phyloP scores from a whole-genome alignment of 2,113 vertebrate species.

The Clupea harengus region DNA sequence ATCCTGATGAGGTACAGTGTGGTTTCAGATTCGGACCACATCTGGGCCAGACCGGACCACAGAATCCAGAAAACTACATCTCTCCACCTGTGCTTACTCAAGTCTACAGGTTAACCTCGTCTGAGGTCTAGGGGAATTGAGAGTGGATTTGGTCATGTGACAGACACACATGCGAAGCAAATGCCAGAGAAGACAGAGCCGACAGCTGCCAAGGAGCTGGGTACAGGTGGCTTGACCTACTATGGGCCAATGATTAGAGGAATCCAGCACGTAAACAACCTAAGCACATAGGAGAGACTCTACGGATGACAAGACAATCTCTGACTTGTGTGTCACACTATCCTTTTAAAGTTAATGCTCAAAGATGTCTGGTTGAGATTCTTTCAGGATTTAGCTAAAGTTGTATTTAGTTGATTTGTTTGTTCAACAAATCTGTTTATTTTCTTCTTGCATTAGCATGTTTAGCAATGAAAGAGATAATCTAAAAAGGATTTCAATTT shows the following conservation, averaged over 20 bases:
- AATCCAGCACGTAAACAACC: constrained; percentile 35
- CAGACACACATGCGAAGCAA: constrained; percentile 13
- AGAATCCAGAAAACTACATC: no score
- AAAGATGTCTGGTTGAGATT: background rate
- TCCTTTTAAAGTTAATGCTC: background rate
- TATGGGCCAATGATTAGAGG: constrained; percentile 9
- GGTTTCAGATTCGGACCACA: background rate
- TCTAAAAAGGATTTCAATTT: background rate
- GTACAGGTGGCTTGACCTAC: constrained; percentile 49
- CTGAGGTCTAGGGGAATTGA: background rate
- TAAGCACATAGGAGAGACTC: background rate
- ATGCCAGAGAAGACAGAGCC: background rate
- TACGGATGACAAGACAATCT: background rate
- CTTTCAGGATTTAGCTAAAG: background rate
- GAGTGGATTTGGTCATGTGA: background rate
- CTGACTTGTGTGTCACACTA: background rate
- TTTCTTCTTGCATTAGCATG: no score
- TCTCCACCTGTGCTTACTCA: background rate
- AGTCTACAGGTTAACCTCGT: background rate
- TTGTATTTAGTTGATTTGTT: background rate
- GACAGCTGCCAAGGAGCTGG: constrained; percentile 53
- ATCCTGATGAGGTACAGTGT: background rate
- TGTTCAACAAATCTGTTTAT: background rate
- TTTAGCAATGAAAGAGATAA: background rate
- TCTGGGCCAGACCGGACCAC: background rate